Evolutionary conservation across 2,797 vertebrate genomes (phyloP).

Genomic region (Crenuchus spilurus): DNA sequence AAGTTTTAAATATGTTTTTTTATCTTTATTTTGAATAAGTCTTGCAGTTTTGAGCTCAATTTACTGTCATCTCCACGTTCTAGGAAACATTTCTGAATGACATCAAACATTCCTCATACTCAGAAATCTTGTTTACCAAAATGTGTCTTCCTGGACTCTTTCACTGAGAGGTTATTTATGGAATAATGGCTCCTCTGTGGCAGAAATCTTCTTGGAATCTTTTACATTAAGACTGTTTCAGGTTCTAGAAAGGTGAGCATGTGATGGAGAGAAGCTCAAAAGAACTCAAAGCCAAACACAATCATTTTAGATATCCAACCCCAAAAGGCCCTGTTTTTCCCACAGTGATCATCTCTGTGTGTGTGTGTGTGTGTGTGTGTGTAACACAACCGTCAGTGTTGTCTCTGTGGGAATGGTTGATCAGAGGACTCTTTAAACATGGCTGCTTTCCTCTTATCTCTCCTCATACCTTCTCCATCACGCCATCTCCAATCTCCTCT

Average conservation of each 20-base stretch:
- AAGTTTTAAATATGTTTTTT: no score
- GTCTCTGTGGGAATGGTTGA: slow-evolving; percentile 74
- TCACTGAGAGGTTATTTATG: no score
- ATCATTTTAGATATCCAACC: not conserved
- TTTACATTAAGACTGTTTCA: not conserved
- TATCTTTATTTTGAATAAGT: no score
- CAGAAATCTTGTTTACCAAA: no score
- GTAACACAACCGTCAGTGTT: slow-evolving; percentile 73
- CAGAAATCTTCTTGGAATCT: not conserved
- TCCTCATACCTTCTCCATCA: slow-evolving; percentile 68
- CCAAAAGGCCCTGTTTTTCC: not conserved
- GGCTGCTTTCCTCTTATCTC: slow-evolving; percentile 77
- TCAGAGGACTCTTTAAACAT: slow-evolving; percentile 81
- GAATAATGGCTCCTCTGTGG: no score
- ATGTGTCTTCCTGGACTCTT: no score
- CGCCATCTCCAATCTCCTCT: slow-evolving; percentile 71
- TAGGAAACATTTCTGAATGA: no score
- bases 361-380: slow-evolving; percentile 1
- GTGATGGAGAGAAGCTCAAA: not conserved
- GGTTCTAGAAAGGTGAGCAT: not conserved
- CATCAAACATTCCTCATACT: no score
- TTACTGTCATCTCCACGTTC: no score
- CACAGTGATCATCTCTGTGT: not conserved
- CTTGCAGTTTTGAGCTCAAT: no score
- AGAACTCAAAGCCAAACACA: not conserved